These are phyloP conservation scores for Aleadryas rufinucha DNA, from an alignment of 2,113 vertebrate species.

Conservation along the genomic window DNA sequence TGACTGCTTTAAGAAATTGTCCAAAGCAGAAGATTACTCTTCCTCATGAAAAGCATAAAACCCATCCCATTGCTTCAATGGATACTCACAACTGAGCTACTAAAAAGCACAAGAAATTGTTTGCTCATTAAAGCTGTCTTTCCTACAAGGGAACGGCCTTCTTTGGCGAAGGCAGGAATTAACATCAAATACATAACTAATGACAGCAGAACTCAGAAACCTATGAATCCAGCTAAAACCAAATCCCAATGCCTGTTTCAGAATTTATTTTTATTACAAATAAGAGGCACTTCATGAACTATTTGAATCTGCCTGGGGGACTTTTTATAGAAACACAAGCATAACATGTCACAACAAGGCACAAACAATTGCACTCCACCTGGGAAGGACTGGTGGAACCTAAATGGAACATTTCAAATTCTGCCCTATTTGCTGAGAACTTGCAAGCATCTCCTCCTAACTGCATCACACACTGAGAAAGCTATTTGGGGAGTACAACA, in stretches of 20 bases:
- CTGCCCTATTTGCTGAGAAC: not conserved
- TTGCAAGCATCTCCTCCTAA: not conserved
- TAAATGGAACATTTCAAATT: not conserved
- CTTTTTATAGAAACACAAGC: not conserved
- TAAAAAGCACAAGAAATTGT: not conserved
- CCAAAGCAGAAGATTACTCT: not conserved
- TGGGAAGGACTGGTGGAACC: not conserved
- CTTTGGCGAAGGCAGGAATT: not conserved
- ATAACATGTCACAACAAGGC: not conserved
- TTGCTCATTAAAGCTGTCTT: not conserved
- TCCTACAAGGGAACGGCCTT: not conserved
- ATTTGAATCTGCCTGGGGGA: not conserved
- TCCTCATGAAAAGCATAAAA: not conserved
- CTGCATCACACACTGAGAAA: not conserved
- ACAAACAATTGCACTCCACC: not conserved
- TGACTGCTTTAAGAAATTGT: not conserved
- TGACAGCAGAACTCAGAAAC: not conserved
- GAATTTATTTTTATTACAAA: slow-evolving; percentile 11
- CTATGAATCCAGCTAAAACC: not conserved
- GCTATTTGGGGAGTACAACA: not conserved
- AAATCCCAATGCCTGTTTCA: not conserved
- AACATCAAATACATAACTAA: not conserved
- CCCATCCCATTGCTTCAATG: not conserved
- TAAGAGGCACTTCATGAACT: not conserved
- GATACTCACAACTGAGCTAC: not conserved